Evolutionary conservation across 2,797 vertebrate species (phyloP), one percentile per base, ranked within the genome.

Genomic region (Astyanax mexicanus): DNA sequence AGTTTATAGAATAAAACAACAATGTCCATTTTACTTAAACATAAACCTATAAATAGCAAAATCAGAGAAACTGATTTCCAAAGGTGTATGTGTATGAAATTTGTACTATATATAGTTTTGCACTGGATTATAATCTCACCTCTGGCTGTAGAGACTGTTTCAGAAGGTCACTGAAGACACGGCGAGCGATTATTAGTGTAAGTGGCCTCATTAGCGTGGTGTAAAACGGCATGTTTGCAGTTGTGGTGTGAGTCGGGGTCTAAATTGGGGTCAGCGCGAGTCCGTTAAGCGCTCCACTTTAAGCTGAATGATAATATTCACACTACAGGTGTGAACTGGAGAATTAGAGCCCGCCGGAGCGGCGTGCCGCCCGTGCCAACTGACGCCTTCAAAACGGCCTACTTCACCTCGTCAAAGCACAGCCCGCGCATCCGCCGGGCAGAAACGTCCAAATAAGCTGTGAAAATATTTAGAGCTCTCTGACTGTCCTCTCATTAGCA

Each of bases 401-500:
- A 82, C 78, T 86, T 79, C 69, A 79, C 85, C 86, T 91, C 89
- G 91, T 92, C 88, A 90, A 89, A 91, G 88, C 61, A 1, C 67
- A 78, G 80, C 79, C 69, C 52, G 79, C 58, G 86, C 72, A 79
- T 87, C 83, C 82, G 82, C 81, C 77, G 87, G 89, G 86, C 88
- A 88, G 86, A 82, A 66, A 75, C 80, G 79, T 80, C 82, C 84
- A 83, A 85, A 84, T 84, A 84, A 85, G 72, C 75, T 61, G 61
- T 79, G 72, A 85, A 90, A 86, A 89, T 88, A 88, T 90, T 91
- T 85, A 85, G 80, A 86, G 82, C 89, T 89, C 84, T 85, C 89
- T 91, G 90, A 92, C 91, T 86, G 82, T 86, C 75, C 86, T 80
- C 88, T 89, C 89, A 91, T 92, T 91, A 91, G 88, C 82, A 89